Evolutionary conservation across 2,113 vertebrate species (phyloP).

Genomic region (Verasper variegatus): DNA sequence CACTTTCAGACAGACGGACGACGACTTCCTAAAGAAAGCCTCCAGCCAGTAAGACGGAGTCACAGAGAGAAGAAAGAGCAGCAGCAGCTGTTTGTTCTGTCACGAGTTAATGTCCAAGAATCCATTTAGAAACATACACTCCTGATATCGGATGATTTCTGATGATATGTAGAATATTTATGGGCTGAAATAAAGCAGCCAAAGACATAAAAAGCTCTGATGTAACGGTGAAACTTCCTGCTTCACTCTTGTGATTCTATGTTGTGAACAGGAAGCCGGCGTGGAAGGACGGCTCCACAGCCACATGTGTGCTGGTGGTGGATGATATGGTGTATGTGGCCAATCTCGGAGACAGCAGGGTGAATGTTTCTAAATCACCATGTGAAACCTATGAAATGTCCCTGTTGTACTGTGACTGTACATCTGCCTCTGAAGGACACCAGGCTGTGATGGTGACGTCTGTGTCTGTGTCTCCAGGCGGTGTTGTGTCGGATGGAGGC

Average conservation of each 20-base stretch:
- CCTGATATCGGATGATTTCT: no score
- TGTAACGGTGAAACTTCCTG: not conserved
- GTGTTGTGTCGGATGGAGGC: constrained; percentile 88
- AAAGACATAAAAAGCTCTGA: no score
- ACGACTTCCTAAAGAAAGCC: constrained; percentile 95
- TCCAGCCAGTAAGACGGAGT: constrained; percentile 91
- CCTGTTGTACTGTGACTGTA: not conserved
- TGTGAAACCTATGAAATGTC: no score
- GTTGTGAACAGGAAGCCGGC: constrained; percentile 88
- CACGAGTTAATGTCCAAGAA: no score
- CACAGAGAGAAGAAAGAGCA: no score
- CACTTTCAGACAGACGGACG: constrained; percentile 93
- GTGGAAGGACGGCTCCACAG: constrained; percentile 97
- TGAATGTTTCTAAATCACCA: constrained; percentile 59
- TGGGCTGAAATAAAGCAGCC: no score
- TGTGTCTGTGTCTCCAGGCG: constrained; percentile 79
- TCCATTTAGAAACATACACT: no score
- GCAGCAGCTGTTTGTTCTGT: no score
- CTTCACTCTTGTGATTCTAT: not conserved
- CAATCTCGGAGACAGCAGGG: constrained; percentile 97
- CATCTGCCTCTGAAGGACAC: not conserved
- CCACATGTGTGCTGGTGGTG: constrained; percentile 91
- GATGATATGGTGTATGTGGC: constrained; percentile 92
- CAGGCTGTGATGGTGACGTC: no score
- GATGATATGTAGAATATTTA: no score